Conservation (phyloP, 1,140 invertebrate species). For the Physella acuta region DNA sequence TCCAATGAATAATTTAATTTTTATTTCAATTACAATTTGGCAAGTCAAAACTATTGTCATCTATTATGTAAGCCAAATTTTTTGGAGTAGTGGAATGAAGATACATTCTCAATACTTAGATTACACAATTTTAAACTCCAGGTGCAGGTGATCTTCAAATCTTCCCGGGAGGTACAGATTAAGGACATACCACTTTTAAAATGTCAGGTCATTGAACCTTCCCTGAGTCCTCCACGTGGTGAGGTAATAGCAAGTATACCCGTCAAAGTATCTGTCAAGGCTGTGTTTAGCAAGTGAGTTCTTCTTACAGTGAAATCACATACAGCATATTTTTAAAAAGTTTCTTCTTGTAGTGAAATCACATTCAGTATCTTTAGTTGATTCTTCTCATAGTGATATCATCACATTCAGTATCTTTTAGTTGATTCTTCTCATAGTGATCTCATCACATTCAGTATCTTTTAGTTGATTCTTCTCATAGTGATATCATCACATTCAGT, state of each 20-base stretch:
- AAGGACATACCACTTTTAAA: constrained; percentile 56
- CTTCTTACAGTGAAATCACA: too few species aligned
- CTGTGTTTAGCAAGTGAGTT: constrained; percentile 59
- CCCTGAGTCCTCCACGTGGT: constrained; percentile 46
- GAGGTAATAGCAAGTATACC: constrained; percentile 60
- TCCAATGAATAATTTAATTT: not conserved
- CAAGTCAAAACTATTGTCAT: too few species aligned
- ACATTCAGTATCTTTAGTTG: too few species aligned
- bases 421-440: too few species aligned
- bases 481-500: too few species aligned
- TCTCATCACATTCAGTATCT: too few species aligned
- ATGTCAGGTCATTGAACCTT: constrained; percentile 60
- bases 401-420: too few species aligned
- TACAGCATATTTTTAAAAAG: too few species aligned
- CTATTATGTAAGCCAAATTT: too few species aligned
- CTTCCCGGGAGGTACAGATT: constrained; percentile 51
- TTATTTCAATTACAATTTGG: not conserved
- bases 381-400: too few species aligned
- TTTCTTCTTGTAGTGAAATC: too few species aligned
- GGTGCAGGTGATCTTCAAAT: constrained; percentile 56
- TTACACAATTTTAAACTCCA: constrained; percentile 4
- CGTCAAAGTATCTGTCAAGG: constrained; percentile 57
- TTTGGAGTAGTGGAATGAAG: not conserved
- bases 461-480: too few species aligned
- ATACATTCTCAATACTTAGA: not conserved